These are phyloP conservation scores for Perdita meconis DNA, from an alignment of 2,888 invertebrate genomes.

Conservation along the genomic window DNA sequence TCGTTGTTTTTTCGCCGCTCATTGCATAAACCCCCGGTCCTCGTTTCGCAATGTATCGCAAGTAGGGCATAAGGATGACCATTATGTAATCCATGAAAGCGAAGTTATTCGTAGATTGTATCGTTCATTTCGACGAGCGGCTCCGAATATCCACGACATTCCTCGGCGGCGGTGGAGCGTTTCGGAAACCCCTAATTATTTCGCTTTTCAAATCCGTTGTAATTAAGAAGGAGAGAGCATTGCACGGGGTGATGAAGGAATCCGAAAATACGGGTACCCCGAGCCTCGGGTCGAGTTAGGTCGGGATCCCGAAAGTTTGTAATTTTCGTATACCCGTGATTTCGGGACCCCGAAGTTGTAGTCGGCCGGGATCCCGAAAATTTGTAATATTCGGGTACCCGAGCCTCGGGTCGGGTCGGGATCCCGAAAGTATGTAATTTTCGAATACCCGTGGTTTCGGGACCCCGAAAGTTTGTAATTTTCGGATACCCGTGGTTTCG, in stretches of 20 bases:
- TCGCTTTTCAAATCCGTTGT: background rate
- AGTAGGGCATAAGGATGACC: constrained; percentile 61
- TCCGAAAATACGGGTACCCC: too few relatives aligned
- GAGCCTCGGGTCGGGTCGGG: too few relatives aligned
- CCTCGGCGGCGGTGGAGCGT: constrained; percentile 22
- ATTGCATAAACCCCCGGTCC: constrained; percentile 47
- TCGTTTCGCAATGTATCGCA: constrained; percentile 47
- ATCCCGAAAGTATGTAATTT: too few relatives aligned
- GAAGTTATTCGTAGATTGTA: constrained; percentile 56
- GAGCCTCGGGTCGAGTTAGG: too few relatives aligned
- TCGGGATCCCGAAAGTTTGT: too few relatives aligned
- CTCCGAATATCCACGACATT: constrained; percentile 37
- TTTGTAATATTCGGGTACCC: too few relatives aligned
- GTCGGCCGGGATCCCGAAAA: too few relatives aligned
- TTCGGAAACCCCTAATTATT: constrained; percentile 25
- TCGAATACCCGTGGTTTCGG: too few relatives aligned
- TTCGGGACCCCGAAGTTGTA: too few relatives aligned
- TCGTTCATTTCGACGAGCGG: constrained; percentile 45
- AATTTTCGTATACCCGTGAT: too few relatives aligned
- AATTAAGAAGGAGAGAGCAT: background rate
- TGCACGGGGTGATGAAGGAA: background rate
- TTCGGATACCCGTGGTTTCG: too few relatives aligned
- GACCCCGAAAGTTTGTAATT: too few relatives aligned
- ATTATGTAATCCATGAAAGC: constrained; percentile 66
- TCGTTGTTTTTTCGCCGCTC: constrained; percentile 39